phyloP scores from a whole-genome alignment of 2,888 invertebrate species.

The Gnatocerus cornutus region DNA sequence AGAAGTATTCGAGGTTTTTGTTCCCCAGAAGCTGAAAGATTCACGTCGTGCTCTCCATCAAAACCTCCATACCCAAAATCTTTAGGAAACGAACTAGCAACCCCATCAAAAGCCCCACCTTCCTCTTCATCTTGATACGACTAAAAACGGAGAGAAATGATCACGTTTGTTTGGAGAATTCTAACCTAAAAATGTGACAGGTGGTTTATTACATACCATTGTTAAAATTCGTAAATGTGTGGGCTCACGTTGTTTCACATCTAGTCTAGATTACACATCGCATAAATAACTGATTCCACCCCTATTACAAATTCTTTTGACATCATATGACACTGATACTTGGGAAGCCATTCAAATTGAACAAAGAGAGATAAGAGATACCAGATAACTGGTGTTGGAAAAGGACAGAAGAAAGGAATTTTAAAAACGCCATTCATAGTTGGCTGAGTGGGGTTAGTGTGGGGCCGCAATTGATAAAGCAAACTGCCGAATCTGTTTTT shows the following conservation, averaged over 20 bases:
- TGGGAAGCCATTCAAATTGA: constrained; percentile 3
- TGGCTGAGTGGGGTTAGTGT: background rate
- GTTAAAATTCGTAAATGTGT: constrained; percentile 10
- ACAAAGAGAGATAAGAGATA: background rate
- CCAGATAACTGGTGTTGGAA: background rate
- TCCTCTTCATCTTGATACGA: constrained; percentile 71
- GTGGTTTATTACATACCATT: constrained; percentile 27
- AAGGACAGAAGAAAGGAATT: constrained; percentile 8
- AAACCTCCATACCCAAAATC: constrained; percentile 94
- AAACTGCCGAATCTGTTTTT: background rate
- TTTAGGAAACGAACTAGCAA: constrained; percentile 87
- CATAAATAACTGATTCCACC: constrained; percentile 12
- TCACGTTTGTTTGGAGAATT: constrained; percentile 9
- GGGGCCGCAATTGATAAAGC: background rate
- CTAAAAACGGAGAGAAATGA: constrained; percentile 43
- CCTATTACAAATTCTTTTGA: constrained; percentile 24
- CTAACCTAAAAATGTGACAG: constrained; percentile 25
- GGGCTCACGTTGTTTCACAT: constrained; percentile 19
- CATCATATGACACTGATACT: constrained; percentile 42
- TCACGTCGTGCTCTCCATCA: constrained; percentile 85
- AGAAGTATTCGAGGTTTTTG: constrained; percentile 94
- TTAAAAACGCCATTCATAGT: constrained; percentile 7
- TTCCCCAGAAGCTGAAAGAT: constrained; percentile 78
- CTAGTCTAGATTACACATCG: constrained; percentile 6
- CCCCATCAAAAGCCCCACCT: constrained; percentile 68